Percentiles rank a stretch among this genome's conserved stretches.
phyloP scores from a whole-genome alignment of 2,797 vertebrate species.

The Sylvia borin region DNA sequence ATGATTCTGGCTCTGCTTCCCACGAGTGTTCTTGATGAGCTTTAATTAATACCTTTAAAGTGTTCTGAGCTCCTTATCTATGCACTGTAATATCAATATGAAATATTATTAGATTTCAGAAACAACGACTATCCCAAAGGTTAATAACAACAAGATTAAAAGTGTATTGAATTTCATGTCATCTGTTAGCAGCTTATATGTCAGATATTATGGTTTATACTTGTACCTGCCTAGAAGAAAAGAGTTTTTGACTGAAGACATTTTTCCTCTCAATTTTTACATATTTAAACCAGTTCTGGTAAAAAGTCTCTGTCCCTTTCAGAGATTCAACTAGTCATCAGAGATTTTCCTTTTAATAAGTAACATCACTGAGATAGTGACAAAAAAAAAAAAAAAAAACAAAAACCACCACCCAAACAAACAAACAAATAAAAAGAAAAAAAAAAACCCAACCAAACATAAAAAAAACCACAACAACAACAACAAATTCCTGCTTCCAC shows the following conservation, averaged over 20 bases:
- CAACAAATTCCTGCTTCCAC: neutral
- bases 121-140: neutral
- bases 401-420: too few relatives aligned
- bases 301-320: neutral
- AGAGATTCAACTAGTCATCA: neutral
- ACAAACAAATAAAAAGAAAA: too few relatives aligned
- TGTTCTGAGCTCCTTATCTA: slow-evolving; percentile 3
- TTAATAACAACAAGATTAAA: slow-evolving; percentile 12
- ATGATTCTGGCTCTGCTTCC: neutral
- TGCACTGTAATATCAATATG: neutral
- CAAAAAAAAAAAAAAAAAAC: neutral
- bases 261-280: slow-evolving; percentile 16
- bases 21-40: neutral
- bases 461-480: too few relatives aligned
- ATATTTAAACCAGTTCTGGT: neutral
- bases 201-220: neutral
- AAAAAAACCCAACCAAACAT: too few relatives aligned
- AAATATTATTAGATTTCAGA: neutral
- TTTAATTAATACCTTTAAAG: slow-evolving; percentile 36
- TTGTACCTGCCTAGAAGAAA: neutral
- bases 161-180: neutral
- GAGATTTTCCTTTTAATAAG: slow-evolving; percentile 29
- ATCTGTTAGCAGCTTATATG: neutral
- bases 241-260: neutral
- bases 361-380: neutral